phyloP scores from a whole-genome alignment of 2,888 invertebrate genomes.

The Agrochola macilenta region DNA sequence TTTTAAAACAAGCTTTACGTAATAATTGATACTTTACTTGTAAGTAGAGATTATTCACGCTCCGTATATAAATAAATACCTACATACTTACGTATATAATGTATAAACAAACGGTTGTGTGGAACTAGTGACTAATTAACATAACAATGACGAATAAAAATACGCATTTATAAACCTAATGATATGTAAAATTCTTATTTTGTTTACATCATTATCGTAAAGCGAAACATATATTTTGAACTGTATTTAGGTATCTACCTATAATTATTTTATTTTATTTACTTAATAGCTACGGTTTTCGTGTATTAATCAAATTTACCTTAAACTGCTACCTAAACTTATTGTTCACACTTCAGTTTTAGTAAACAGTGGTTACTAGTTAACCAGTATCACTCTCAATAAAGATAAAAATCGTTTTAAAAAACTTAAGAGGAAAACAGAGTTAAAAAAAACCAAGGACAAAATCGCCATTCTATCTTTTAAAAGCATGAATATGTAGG shows the following conservation, averaged over 20 bases:
- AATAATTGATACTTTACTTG: not conserved
- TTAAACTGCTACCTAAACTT: not conserved
- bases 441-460: not conserved
- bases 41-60: conserved; percentile 8
- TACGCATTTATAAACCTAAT: not conserved
- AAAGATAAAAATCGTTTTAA: not conserved
- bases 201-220: conserved; percentile 1
- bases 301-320: not conserved
- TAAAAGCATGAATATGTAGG: conserved; percentile 1
- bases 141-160: conserved; percentile 17
- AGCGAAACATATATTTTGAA: not conserved
- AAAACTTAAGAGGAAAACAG: not conserved
- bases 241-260: not conserved
- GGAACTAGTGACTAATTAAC: conserved; percentile 8
- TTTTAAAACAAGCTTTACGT: not conserved
- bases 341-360: not conserved
- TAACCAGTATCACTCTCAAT: not conserved
- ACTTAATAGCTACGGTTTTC: not conserved
- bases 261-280: not conserved
- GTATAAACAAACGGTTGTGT: conserved; percentile 1
- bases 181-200: conserved; percentile 7
- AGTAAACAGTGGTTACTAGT: not conserved
- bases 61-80: not conserved
- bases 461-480: not conserved
- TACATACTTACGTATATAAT: conserved; percentile 6